Base-by-base conservation (phyloP, 92 coral and sea anemone genomes). In the Galaxea fascicularis region DNA sequence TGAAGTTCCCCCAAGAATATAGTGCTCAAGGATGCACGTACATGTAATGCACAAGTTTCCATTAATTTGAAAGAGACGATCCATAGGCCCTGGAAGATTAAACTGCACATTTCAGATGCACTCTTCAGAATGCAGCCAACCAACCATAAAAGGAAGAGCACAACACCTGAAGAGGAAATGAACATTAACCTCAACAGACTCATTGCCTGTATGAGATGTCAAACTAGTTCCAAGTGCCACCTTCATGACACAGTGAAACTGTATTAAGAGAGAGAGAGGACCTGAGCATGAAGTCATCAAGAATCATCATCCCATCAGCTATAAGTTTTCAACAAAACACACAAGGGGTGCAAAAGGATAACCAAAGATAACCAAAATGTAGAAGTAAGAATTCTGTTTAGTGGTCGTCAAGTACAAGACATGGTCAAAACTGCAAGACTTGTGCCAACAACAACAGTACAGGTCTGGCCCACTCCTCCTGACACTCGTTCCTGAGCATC, bases 341-440 rank as follows among this genome's bases (percentile, higher is more conserved):
- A n/a, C n/a, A n/a, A n/a, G n/a, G n/a, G n/a, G n/a, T n/a, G n/a
- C n/a, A n/a, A n/a, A n/a, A n/a, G n/a, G n/a, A n/a, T n/a, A n/a
- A n/a, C n/a, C n/a, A n/a, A n/a, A n/a, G n/a, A n/a, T n/a, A n/a
- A n/a, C n/a, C n/a, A n/a, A n/a, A n/a, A n/a, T n/a, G n/a, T n/a
- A n/a, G n/a, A n/a, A n/a, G n/a, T n/a, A n/a, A n/a, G n/a, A n/a
- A 25, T 10, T 64, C 74, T 13, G 69, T 78, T 7, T 86, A 86
- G 86, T 70, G 89, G 90, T 41, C 12, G 86, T n/a, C 47, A 85
- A 56, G 45, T 71, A 18, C 62, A 79, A 25, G 79, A 80, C 44
- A 13, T 79, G 25, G 90, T 79, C 45, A 12, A 45, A 77, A 85
- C 18, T 85, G 68, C 64, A 74, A 62, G 25, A 65, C 14, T 0